Evolutionary conservation across 2,797 vertebrate genomes (phyloP).

Genomic region (Jordanella pulchra): DNA sequence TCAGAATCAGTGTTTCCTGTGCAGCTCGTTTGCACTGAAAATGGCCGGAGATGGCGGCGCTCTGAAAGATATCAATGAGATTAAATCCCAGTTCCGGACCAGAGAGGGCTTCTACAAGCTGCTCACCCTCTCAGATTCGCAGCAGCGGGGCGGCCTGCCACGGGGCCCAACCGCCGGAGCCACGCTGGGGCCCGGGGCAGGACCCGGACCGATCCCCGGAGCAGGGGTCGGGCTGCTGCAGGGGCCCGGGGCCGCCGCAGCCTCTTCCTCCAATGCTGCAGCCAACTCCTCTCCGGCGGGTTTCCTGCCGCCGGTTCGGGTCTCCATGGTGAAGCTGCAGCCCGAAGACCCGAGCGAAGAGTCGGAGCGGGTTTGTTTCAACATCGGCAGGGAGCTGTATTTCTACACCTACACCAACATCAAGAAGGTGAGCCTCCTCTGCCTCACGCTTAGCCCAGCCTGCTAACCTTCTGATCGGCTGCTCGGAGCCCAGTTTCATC

Average conservation of each 20-base stretch:
- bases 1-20: constrained; percentile 79
- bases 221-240: constrained; percentile 81
- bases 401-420: constrained; percentile 91
- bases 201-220: constrained; percentile 75
- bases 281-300: constrained; percentile 81
- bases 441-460: constrained; percentile 4
- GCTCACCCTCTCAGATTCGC: constrained; percentile 88
- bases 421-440: constrained; percentile 82
- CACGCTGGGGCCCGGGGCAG: constrained; percentile 74
- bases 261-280: constrained; percentile 73
- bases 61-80: constrained; percentile 87
- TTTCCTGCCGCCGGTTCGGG: constrained; percentile 86
- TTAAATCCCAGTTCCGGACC: constrained; percentile 94
- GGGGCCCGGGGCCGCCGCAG: constrained; percentile 78
- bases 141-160: constrained; percentile 83
- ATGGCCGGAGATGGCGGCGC: constrained; percentile 88
- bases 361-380: constrained; percentile 91
- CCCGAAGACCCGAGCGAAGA: constrained; percentile 85
- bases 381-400: constrained; percentile 90
- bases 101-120: constrained; percentile 93
- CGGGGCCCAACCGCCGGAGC: constrained; percentile 76
- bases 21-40: constrained; percentile 81
- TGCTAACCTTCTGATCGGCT: constrained; percentile 27
- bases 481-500: neutral
- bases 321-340: constrained; percentile 89